These are phyloP conservation scores for Brachycybe producta DNA, from an alignment of 2,888 invertebrate species.

Conservation along the genomic window DNA sequence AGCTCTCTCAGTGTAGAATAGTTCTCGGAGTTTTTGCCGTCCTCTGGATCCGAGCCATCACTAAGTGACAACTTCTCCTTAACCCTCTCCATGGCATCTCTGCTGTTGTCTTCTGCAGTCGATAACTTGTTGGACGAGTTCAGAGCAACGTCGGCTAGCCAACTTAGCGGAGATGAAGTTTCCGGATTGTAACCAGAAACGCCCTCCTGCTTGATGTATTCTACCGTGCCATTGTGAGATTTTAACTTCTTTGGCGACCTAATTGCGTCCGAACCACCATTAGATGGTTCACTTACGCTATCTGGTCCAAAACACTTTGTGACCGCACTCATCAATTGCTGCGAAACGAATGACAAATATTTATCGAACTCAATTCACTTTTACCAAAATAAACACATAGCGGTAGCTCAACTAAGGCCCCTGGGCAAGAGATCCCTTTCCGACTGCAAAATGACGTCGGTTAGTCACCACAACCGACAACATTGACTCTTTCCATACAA, in stretches of 20 bases:
- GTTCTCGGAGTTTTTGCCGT: conserved; percentile 45
- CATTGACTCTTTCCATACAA: too few relatives aligned
- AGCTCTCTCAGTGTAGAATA: conserved; percentile 69
- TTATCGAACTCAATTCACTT: conserved; percentile 29
- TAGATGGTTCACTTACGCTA: conserved; percentile 31
- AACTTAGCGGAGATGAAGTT: conserved; percentile 44
- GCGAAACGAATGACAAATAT: conserved; percentile 18
- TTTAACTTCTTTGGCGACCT: conserved; percentile 36
- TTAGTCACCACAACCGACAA: too few relatives aligned
- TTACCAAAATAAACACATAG: too few relatives aligned
- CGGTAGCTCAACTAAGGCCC: too few relatives aligned
- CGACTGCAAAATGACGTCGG: too few relatives aligned
- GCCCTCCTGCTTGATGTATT: conserved; percentile 36
- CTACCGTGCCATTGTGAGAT: conserved; percentile 29
- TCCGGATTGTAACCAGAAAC: conserved; percentile 29
- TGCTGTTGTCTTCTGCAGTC: conserved; percentile 19
- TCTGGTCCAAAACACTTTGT: conserved; percentile 27
- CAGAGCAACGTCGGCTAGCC: conserved; percentile 54
- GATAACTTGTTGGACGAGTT: conserved; percentile 34
- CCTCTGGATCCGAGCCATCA: conserved; percentile 51
- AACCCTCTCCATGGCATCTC: conserved; percentile 23
- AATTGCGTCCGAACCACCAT: conserved; percentile 26
- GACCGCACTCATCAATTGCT: conserved; percentile 28
- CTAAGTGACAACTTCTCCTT: conserved; percentile 14
- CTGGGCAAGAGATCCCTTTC: too few relatives aligned